Conservation (phyloP, 2,888 invertebrate species). For the Pseudoips prasinana region DNA sequence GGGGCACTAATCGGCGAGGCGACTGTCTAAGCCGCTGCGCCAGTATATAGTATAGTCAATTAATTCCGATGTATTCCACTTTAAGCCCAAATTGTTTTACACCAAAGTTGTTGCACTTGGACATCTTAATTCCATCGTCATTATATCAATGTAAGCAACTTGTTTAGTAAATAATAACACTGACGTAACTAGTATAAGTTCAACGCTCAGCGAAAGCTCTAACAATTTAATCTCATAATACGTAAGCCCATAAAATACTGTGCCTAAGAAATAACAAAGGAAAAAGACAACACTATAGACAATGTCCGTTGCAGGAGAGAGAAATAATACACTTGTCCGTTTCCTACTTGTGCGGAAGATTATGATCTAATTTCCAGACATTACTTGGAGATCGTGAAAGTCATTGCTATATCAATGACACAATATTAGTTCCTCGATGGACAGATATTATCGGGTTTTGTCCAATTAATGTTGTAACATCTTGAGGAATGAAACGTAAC, state of each 20-base stretch:
- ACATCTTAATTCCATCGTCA: too few relatives aligned
- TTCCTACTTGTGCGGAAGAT: conserved; percentile 62
- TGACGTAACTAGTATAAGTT: conserved; percentile 15
- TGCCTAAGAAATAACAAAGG: conserved; percentile 18
- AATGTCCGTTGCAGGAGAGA: conserved; percentile 32
- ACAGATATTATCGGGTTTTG: conserved; percentile 5
- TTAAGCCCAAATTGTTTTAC: too few relatives aligned
- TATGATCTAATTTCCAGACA: conserved; percentile 58
- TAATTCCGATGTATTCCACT: too few relatives aligned
- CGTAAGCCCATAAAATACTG: conserved; percentile 26
- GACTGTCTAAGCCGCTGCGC: too few relatives aligned
- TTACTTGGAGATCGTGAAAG: conserved; percentile 53
- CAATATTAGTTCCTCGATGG: conserved; percentile 27
- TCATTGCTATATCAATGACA: conserved; percentile 32
- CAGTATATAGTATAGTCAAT: too few relatives aligned
- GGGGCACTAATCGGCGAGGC: too few relatives aligned
- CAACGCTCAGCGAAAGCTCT: conserved; percentile 27
- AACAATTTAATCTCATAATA: conserved; percentile 21
- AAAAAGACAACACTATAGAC: conserved; percentile 35
- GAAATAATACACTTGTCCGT: conserved; percentile 34
- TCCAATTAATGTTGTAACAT: conserved; percentile 1
- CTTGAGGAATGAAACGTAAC: too few relatives aligned
- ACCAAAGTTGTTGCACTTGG: too few relatives aligned
- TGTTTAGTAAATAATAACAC: conserved; percentile 13
- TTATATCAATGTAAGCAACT: too few relatives aligned